Conservation (phyloP, 2,797 vertebrate genomes). For the Microctenopoma stevenorrisi region DNA sequence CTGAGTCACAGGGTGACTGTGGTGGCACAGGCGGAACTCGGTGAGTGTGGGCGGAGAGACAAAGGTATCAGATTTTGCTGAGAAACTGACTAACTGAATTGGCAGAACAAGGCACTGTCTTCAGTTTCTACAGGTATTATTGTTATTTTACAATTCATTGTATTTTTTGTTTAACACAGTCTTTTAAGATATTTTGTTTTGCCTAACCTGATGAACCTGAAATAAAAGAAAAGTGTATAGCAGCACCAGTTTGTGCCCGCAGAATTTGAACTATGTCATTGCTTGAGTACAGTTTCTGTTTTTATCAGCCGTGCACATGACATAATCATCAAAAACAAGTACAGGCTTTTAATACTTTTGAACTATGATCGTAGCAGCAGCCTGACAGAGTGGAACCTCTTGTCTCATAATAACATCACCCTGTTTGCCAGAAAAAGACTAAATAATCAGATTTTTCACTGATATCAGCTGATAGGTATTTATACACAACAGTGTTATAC, state of each 20-base stretch:
- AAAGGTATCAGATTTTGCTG: conserved; percentile 28
- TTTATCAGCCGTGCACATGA: conserved; percentile 8
- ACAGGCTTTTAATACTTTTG: conserved; percentile 30
- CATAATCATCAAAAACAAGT: conserved; percentile 22
- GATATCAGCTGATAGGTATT: conserved; percentile 1
- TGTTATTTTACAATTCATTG: too few relatives aligned
- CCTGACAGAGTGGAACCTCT: conserved; percentile 23
- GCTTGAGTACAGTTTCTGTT: not conserved
- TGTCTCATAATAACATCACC: conserved; percentile 8
- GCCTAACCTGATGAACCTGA: not conserved
- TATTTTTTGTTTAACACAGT: too few relatives aligned
- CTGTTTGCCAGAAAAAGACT: conserved; percentile 2
- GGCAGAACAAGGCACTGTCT: conserved; percentile 7
- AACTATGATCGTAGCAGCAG: conserved; percentile 21
- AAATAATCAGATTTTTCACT: conserved; percentile 6
- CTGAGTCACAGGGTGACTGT: conserved; percentile 52
- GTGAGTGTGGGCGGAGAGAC: conserved; percentile 9
- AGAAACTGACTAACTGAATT: conserved; percentile 22
- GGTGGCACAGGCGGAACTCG: conserved; percentile 23
- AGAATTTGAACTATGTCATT: not conserved
- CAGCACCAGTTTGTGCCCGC: not conserved
- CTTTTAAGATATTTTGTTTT: too few relatives aligned
- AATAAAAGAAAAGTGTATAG: not conserved
- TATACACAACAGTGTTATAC: not conserved
- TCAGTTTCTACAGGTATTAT: too few relatives aligned